These are phyloP conservation scores for Eulemur mongoz DNA, from an alignment of 2,797 vertebrate genomes.

Conservation along the genomic window DNA sequence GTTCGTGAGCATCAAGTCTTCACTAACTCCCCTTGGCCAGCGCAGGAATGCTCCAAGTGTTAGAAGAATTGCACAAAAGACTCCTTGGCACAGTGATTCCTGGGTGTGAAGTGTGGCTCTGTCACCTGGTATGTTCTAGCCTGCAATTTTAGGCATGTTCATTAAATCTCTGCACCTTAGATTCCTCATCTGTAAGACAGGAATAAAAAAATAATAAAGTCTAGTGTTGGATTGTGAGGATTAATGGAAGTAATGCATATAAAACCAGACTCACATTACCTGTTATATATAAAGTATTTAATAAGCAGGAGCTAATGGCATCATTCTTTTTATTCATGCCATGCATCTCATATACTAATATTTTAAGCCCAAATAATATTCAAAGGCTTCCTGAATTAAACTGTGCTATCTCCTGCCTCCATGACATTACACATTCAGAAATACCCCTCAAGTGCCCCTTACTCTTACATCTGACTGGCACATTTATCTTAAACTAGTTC, in stretches of 20 bases:
- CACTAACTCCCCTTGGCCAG: neutral
- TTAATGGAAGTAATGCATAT: neutral
- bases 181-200: neutral
- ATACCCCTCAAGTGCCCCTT: neutral
- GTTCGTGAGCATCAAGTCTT: neutral
- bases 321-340: neutral
- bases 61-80: neutral
- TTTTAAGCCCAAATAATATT: neutral
- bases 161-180: neutral
- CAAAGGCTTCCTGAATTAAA: neutral
- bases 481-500: neutral
- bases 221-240: neutral
- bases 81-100: neutral
- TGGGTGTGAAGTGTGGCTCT: neutral
- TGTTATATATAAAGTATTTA: neutral
- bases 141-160: neutral
- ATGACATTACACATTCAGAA: neutral
- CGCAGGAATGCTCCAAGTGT: neutral
- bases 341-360: neutral
- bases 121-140: neutral
- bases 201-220: neutral
- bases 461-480: neutral
- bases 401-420: neutral
- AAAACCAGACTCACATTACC: neutral
- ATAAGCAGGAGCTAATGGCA: neutral